A percentile compares a stretch with the other conserved stretches of the same genome.
Conservation (phyloP, 2,797 vertebrate species). For the Spinibarbus caldwelli region DNA sequence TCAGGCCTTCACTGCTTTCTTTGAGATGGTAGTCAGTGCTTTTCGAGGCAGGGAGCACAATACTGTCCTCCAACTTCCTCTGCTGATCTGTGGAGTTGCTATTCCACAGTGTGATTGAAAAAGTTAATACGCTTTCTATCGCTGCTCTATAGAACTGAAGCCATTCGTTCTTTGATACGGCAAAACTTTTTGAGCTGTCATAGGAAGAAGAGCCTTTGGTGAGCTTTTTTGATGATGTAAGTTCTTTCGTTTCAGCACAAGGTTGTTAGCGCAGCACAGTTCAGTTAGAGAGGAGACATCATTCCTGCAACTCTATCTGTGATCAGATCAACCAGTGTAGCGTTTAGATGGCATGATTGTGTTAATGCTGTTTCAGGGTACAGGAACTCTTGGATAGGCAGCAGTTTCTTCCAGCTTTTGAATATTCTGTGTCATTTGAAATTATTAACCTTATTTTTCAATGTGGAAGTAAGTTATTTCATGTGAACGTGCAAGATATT, state of each 20-base stretch:
- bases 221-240: constrained; percentile 36
- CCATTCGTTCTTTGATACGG: constrained; percentile 7
- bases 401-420: not conserved
- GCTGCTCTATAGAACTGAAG: constrained; percentile 14
- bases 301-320: constrained; percentile 10
- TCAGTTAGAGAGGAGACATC: constrained; percentile 3
- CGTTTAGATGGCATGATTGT: not conserved
- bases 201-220: constrained; percentile 19
- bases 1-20: not conserved
- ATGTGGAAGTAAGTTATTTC: not conserved
- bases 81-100: constrained; percentile 19
- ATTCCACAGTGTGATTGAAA: constrained; percentile 14
- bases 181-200: constrained; percentile 30
- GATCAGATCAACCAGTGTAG: constrained; percentile 4
- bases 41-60: not conserved
- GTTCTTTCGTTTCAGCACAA: constrained; percentile 16
- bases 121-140: constrained; percentile 27
- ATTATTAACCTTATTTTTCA: not conserved
- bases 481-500: not conserved
- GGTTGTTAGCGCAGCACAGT: not conserved
- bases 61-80: not conserved
- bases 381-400: not conserved
- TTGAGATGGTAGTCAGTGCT: not conserved
- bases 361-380: not conserved
- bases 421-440: not conserved